Percentiles rank a stretch among this genome's conserved stretches.
phyloP scores from a whole-genome alignment of 2,797 vertebrate genomes.

The Neostethus bicornis region DNA sequence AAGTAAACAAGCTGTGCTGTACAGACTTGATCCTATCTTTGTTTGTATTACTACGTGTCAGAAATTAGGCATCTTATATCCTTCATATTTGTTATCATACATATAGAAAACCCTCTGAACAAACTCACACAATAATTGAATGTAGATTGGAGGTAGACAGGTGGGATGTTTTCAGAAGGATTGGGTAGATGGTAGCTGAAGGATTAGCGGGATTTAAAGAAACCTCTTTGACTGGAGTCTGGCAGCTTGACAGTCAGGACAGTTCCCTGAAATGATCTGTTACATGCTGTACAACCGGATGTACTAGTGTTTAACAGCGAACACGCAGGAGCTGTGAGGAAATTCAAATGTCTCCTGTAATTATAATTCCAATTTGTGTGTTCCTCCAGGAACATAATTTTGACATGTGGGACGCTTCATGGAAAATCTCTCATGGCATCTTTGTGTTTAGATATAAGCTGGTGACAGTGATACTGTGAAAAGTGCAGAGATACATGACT shows the following conservation, averaged over 20 bases:
- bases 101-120: background rate
- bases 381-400: slow-evolving; percentile 33
- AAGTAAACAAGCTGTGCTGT: background rate
- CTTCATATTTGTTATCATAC: background rate
- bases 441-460: slow-evolving; percentile 14
- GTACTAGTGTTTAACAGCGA: slow-evolving; percentile 36
- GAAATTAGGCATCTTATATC: background rate
- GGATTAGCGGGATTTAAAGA: slow-evolving; percentile 40
- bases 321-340: slow-evolving; percentile 39
- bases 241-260: slow-evolving; percentile 29
- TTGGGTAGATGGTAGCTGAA: too few species aligned
- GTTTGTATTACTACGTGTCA: background rate
- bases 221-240: slow-evolving; percentile 27
- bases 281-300: slow-evolving; percentile 23
- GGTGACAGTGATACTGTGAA: slow-evolving; percentile 12
- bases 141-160: slow-evolving; percentile 34
- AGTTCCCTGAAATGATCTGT: slow-evolving; percentile 39
- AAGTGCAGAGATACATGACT: background rate
- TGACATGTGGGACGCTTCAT: slow-evolving; percentile 44
- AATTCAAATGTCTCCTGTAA: slow-evolving; percentile 58
- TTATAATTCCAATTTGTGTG: slow-evolving; percentile 52
- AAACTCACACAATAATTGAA: background rate
- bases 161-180: slow-evolving; percentile 24
- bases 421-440: slow-evolving; percentile 21
- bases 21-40: background rate